Conservation (phyloP, 2,797 vertebrate species). For the Sebastes trivittatus region DNA sequence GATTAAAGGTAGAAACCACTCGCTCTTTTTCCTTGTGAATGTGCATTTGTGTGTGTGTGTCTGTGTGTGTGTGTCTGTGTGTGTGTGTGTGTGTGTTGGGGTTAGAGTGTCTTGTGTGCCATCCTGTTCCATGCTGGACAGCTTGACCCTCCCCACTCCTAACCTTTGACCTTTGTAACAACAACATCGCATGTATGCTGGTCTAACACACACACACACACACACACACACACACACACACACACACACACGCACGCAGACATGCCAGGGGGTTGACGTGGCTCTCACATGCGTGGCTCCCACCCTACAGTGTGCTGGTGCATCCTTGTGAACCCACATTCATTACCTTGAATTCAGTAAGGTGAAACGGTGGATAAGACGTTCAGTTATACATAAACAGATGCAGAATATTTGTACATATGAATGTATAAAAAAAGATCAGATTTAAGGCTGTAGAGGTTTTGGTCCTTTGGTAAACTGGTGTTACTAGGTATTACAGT, state of each 20-base stretch:
- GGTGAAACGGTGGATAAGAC: slow-evolving; percentile 37
- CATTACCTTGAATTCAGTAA: slow-evolving; percentile 44
- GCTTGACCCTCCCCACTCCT: slow-evolving; percentile 50
- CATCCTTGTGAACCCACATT: slow-evolving; percentile 76
- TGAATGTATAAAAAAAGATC: neutral
- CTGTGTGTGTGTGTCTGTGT: neutral
- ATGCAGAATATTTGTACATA: neutral
- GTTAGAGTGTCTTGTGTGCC: slow-evolving; percentile 48
- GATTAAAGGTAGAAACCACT: slow-evolving; percentile 90
- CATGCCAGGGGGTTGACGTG: slow-evolving; percentile 40
- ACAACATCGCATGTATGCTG: slow-evolving; percentile 72
- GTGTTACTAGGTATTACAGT: neutral
- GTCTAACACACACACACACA: slow-evolving; percentile 46
- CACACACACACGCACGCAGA: slow-evolving; percentile 28
- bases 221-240: slow-evolving; percentile 20
- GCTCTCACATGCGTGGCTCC: slow-evolving; percentile 66
- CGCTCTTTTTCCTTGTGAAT: neutral
- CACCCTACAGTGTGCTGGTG: slow-evolving; percentile 71
- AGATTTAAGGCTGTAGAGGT: neutral
- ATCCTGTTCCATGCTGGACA: slow-evolving; percentile 59
- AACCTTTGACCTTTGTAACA: slow-evolving; percentile 55
- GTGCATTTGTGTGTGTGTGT: slow-evolving; percentile 13
- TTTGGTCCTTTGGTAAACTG: neutral
- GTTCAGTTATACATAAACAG: neutral
- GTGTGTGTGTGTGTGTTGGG: neutral